Evolutionary conservation across 2,113 vertebrate species (phyloP), one percentile per base, ranked within the genome.

Genomic region (Nycticebus coucang): DNA sequence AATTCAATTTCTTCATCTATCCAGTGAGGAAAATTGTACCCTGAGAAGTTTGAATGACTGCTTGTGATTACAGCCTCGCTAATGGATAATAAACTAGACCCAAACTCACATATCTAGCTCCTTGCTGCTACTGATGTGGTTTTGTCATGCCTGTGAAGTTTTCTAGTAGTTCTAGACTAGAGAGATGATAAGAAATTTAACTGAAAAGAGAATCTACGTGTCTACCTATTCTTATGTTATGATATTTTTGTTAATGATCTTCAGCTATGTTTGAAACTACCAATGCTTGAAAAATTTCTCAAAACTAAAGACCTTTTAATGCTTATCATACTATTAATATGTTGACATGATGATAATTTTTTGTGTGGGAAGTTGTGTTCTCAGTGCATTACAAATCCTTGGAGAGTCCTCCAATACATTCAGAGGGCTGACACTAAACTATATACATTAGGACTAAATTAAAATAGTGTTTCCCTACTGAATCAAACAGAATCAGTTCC

Each of bases 1-100:
- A 92, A 84, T 91, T 90, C 18, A 90, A 35, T 79, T 14, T 14
- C n/a, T 97, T 92, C 26, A 77, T 81, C 77, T 92, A 90, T 77
- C 14, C 19, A 80, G 35, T 87, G 4, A 89, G 77, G 35, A 94
- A 94, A 90, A 77, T 50, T 64, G 87, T 50, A 57, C 2, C 12
- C 75, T 66, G 5, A 35, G 37, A 33, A 30, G 4, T 77, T 88
- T 93, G 89, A 94, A 68, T 24, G 41, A 37, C 35, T 90, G 37
- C 37, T 19, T 55, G 8, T 64, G 22, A 55, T 41, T n/a, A 93
- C 7, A 68, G 1, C 62, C 5, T 89, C 87, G 11, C 4, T 72
- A 80, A 14, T 55, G 4, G 3, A 81, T 83, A 57, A 81, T 83
- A 57, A 96, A 75, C 10, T 59, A 86, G 28, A 4, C 15, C 89